Evolutionary conservation across 92 coral and sea anemone species (phyloP).

Genomic region (Bergia sp.): DNA sequence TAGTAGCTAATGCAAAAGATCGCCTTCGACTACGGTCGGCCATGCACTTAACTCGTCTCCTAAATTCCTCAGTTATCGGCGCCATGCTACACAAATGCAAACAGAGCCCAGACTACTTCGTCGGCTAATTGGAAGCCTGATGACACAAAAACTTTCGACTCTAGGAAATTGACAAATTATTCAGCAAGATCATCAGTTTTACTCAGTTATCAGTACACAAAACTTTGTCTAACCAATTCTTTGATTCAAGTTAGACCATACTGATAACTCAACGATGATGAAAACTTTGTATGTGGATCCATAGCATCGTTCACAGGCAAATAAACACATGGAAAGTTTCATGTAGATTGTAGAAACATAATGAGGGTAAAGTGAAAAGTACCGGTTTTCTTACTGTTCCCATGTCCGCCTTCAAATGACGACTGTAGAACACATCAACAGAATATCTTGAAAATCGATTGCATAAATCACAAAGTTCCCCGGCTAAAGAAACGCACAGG

Average conservation of each 20-base stretch:
- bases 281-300: no score
- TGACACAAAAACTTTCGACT: not conserved
- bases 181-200: not conserved
- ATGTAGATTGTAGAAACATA: not conserved
- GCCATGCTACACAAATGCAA: no score
- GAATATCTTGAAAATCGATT: no score
- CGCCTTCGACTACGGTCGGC: no score
- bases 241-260: not conserved
- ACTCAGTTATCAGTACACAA: not conserved
- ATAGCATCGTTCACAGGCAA: not conserved
- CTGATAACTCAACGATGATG: not conserved
- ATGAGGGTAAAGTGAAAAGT: not conserved
- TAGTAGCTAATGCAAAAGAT: no score
- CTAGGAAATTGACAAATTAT: no score
- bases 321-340: not conserved
- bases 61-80: no score
- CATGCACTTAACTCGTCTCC: no score
- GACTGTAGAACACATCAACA: no score
- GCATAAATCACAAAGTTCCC: no score
- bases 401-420: not conserved
- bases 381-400: not conserved
- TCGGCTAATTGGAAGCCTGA: not conserved
- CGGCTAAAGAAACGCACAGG: no score
- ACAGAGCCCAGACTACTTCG: not conserved
- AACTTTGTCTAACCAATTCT: not conserved